These are phyloP conservation scores for Myocastor coypus DNA, from an alignment of 2,113 vertebrate species.

Conservation along the genomic window DNA sequence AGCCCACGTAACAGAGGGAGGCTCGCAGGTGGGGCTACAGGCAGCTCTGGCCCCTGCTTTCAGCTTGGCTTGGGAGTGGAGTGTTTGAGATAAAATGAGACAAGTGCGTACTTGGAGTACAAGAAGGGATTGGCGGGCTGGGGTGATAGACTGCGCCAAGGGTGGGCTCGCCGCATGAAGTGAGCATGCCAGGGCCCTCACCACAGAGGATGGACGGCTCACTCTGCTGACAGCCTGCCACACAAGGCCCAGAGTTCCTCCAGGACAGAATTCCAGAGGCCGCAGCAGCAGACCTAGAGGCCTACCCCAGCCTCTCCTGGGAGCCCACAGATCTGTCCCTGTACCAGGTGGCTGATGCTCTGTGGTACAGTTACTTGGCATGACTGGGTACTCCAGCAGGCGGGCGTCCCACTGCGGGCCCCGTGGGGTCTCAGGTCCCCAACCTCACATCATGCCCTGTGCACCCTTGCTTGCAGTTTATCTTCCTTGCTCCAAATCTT, in stretches of 20 bases:
- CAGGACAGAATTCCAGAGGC: not conserved
- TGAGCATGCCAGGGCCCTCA: not conserved
- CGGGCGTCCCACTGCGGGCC: not conserved
- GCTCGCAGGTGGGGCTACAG: not conserved
- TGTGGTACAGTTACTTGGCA: accelerated
- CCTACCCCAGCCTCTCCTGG: not conserved
- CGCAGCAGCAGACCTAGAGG: not conserved
- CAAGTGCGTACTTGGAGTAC: not conserved
- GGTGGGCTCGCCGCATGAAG: constrained; percentile 12
- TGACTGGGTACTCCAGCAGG: not conserved
- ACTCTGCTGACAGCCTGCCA: not conserved
- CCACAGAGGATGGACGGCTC: not conserved
- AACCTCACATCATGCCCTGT: not conserved
- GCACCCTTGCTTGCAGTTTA: constrained; percentile 66
- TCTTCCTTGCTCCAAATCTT: constrained; percentile 56
- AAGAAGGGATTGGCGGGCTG: constrained; percentile 39
- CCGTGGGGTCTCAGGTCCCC: not conserved
- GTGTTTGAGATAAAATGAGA: constrained; percentile 23
- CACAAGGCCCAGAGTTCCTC: not conserved
- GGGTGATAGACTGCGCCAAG: not conserved
- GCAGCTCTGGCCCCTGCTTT: not conserved
- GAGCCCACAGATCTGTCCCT: not conserved
- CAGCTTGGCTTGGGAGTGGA: not conserved
- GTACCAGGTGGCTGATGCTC: not conserved
- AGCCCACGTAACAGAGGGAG: not conserved